Percentiles rank a stretch among this genome's conserved stretches.
These are phyloP conservation scores for Apaloderma vittatum DNA, from an alignment of 2,113 vertebrate species.

Conservation along the genomic window DNA sequence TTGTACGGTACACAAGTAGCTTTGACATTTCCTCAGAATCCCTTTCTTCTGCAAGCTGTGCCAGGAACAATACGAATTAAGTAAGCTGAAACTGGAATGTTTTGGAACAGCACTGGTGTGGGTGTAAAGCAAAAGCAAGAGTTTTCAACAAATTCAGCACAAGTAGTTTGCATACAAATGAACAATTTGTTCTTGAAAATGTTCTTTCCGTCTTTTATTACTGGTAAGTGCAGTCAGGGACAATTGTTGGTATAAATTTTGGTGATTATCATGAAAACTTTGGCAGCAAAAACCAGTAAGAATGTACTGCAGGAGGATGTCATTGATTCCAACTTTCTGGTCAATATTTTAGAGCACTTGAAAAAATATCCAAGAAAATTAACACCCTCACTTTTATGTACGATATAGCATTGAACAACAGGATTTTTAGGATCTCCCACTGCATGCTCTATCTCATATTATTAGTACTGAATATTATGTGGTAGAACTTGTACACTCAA, in stretches of 20 bases:
- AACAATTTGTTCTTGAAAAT: conserved; percentile 50
- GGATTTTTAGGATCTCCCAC: neutral
- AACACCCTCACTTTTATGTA: neutral
- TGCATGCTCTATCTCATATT: neutral
- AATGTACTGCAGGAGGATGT: neutral
- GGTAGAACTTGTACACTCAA: neutral
- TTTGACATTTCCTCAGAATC: neutral
- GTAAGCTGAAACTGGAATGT: neutral
- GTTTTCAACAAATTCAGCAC: conserved; percentile 17
- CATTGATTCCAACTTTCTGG: neutral
- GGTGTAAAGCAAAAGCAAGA: neutral
- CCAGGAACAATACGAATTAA: conserved; percentile 31
- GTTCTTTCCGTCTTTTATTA: conserved; percentile 43
- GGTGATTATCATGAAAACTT: conserved; percentile 7
- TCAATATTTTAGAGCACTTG: neutral
- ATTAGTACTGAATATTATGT: neutral
- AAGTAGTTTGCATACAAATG: conserved; percentile 38
- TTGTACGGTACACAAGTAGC: neutral
- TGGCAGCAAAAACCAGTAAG: conserved; percentile 11
- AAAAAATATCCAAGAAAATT: neutral
- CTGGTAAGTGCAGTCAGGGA: neutral
- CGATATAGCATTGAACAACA: neutral
- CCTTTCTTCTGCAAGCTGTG: neutral
- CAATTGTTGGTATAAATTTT: conserved; percentile 18
- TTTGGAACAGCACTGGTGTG: conserved; percentile 1